Percentiles rank a stretch among this genome's conserved stretches.
Evolutionary conservation across 2,888 invertebrate species (phyloP).

Genomic region (Megaustenia siamemsis): DNA sequence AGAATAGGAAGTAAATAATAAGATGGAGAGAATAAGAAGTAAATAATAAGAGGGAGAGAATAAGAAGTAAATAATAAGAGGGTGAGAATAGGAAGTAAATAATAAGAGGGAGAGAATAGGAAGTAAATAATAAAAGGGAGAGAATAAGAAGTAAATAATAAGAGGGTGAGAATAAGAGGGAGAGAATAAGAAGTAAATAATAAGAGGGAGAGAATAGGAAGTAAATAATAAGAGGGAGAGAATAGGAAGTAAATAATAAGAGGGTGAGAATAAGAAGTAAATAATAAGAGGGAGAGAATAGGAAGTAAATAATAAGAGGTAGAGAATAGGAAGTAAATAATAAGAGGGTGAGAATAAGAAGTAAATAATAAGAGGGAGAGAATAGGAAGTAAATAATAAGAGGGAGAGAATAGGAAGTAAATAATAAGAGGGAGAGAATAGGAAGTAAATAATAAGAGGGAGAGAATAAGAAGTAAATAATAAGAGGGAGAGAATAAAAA

Average conservation of each 20-base stretch:
- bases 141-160: not conserved
- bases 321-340: not conserved
- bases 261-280: not conserved
- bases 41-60: not conserved
- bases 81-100: not conserved
- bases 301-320: not conserved
- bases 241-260: too few relatives aligned
- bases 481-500: not conserved
- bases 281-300: too few relatives aligned
- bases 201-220: not conserved
- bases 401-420: not conserved
- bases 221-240: not conserved
- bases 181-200: not conserved
- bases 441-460: not conserved
- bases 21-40: too few relatives aligned
- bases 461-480: not conserved
- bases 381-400: constrained; percentile 1
- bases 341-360: not conserved
- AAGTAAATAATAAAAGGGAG: not conserved
- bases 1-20: not conserved
- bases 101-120: not conserved
- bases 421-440: not conserved
- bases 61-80: not conserved
- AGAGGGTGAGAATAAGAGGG: not conserved
- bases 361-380: constrained; percentile 11